These are phyloP conservation scores for Synchiropus splendidus DNA, from an alignment of 2,113 vertebrate species.

Conservation along the genomic window DNA sequence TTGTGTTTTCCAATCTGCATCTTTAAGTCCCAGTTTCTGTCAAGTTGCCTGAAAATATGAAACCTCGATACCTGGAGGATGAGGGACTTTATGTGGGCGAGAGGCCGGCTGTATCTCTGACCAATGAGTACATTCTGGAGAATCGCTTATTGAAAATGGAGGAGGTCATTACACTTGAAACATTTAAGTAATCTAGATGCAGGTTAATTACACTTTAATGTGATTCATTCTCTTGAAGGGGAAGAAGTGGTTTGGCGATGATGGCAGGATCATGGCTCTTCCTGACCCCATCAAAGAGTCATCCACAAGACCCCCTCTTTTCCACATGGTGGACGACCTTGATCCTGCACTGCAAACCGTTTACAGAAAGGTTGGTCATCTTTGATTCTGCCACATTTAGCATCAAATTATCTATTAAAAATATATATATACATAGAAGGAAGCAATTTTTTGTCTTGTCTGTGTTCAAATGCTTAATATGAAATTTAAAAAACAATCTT, in stretches of 20 bases:
- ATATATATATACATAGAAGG: too few species aligned
- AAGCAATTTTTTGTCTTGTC: too few species aligned
- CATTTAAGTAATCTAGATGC: too few species aligned
- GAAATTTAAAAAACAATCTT: too few species aligned
- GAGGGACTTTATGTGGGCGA: constrained; percentile 90
- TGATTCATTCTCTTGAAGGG: constrained; percentile 58
- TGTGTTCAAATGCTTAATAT: too few species aligned
- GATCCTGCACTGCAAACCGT: constrained; percentile 74
- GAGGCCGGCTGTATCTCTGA: constrained; percentile 68
- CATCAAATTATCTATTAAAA: too few species aligned
- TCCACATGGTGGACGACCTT: constrained; percentile 64
- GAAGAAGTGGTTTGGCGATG: constrained; percentile 88
- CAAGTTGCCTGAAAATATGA: constrained; percentile 80
- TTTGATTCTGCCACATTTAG: background rate
- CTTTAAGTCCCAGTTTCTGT: constrained; percentile 76
- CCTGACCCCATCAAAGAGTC: constrained; percentile 84
- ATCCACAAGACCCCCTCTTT: constrained; percentile 71
- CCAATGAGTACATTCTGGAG: constrained; percentile 84
- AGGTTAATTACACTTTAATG: too few species aligned
- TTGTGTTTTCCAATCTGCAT: background rate
- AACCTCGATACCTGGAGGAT: constrained; percentile 87
- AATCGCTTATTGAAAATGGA: constrained; percentile 82
- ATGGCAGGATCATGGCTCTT: constrained; percentile 82
- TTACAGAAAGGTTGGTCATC: constrained; percentile 75
- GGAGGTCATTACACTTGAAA: constrained; percentile 60